Percentiles rank a stretch among this genome's conserved stretches.
Conservation (phyloP, 2,113 vertebrate genomes). For the Paratilapia polleni region DNA sequence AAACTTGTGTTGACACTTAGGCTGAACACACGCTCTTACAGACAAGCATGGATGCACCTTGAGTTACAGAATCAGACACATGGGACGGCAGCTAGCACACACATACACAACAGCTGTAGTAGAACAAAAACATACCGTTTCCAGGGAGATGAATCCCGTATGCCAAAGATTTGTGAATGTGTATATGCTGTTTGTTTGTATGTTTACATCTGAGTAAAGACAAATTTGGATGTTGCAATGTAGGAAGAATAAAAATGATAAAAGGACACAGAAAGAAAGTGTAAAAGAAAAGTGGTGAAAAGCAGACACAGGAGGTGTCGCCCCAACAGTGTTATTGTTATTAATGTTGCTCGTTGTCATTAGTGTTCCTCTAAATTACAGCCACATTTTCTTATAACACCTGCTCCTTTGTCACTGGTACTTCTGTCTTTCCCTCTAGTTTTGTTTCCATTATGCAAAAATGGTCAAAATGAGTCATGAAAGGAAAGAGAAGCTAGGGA, state of each 20-base stretch:
- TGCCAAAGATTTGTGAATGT: not conserved
- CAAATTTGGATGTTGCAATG: not conserved
- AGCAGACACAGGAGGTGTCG: conserved; percentile 7
- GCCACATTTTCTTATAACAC: conserved; percentile 33
- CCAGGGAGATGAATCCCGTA: not conserved
- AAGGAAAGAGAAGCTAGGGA: not conserved
- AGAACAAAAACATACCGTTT: not conserved
- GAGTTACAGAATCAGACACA: conserved; percentile 56
- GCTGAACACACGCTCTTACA: conserved; percentile 5
- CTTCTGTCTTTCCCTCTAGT: not conserved
- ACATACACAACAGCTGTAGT: conserved; percentile 6
- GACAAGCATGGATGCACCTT: conserved; percentile 21
- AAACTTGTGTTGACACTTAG: conserved; percentile 21
- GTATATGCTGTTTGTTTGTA: not conserved
- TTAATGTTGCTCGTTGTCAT: conserved; percentile 13
- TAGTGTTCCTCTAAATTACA: conserved; percentile 29
- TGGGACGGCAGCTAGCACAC: not conserved
- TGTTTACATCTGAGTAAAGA: not conserved
- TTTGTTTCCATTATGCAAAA: not conserved
- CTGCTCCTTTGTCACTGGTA: not conserved
- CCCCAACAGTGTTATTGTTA: conserved; percentile 4
- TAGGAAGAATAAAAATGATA: not conserved
- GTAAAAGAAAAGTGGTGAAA: conserved; percentile 11
- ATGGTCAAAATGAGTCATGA: conserved; percentile 13
- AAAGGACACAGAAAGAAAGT: not conserved